A percentile compares a stretch with the other conserved stretches of the same genome.
These are phyloP conservation scores for Nasonia vitripennis DNA, from an alignment of 1,140 invertebrate genomes.

Conservation along the genomic window DNA sequence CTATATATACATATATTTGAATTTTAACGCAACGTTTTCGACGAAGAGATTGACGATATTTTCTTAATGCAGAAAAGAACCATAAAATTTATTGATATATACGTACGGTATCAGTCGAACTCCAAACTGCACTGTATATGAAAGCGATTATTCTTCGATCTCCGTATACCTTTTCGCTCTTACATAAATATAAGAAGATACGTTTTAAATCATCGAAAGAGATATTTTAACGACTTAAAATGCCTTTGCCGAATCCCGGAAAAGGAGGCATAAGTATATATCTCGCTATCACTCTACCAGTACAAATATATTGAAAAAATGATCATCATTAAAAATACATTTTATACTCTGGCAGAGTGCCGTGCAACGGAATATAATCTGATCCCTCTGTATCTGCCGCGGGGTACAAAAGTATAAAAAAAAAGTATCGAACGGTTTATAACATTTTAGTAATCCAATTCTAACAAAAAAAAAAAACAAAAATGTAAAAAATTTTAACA, in stretches of 20 bases:
- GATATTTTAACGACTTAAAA: slow-evolving; percentile 25
- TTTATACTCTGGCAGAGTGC: slow-evolving; percentile 14
- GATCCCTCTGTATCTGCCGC: neutral
- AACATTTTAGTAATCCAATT: neutral
- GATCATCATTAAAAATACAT: slow-evolving; percentile 16
- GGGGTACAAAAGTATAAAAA: neutral
- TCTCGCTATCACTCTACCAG: neutral
- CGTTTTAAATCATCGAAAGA: slow-evolving; percentile 12
- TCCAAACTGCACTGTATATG: neutral
- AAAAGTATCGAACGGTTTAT: neutral
- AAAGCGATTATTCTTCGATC: slow-evolving; percentile 12
- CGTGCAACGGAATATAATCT: neutral
- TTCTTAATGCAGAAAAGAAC: neutral
- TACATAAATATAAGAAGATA: neutral
- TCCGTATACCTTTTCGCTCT: neutral
- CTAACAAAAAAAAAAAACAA: neutral
- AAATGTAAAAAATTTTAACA: neutral
- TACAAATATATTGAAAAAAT: slow-evolving; percentile 31
- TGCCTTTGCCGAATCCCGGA: neutral
- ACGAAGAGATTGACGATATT: neutral
- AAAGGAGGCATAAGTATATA: neutral
- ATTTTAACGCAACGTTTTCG: neutral
- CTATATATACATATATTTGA: neutral
- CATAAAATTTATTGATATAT: neutral
- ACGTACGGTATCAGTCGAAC: neutral